These are phyloP conservation scores for Cinara cedri DNA, from an alignment of 2,888 invertebrate genomes.

Conservation along the genomic window DNA sequence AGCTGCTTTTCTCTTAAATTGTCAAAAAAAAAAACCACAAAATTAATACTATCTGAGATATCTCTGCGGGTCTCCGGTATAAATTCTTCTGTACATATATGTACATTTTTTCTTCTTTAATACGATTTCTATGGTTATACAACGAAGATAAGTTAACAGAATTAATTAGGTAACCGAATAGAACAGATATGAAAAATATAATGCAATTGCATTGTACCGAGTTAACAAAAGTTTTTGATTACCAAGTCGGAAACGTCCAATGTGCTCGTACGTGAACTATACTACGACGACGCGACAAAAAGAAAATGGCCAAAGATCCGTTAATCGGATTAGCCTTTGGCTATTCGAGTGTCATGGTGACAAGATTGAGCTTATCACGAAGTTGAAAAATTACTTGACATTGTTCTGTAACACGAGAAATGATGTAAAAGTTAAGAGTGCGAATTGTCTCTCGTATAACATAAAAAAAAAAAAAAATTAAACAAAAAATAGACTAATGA, in stretches of 20 bases:
- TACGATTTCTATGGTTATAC: too few relatives aligned
- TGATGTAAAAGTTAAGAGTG: neutral
- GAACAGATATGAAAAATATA: too few relatives aligned
- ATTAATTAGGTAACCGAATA: slow-evolving; percentile 1
- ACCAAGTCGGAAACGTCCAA: slow-evolving; percentile 1
- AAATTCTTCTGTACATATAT: neutral
- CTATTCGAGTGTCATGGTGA: slow-evolving; percentile 14
- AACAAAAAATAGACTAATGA: neutral
- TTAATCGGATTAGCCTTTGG: slow-evolving; percentile 42
- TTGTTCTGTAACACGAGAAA: neutral
- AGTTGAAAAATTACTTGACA: slow-evolving; percentile 8
- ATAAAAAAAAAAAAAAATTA: neutral
- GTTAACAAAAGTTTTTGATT: slow-evolving; percentile 32
- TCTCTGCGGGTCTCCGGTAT: too few relatives aligned
- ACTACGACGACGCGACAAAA: neutral
- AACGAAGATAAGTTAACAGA: neutral
- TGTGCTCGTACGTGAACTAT: slow-evolving; percentile 16
- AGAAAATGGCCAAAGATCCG: slow-evolving; percentile 10
- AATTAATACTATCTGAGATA: too few relatives aligned
- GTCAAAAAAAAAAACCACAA: too few relatives aligned
- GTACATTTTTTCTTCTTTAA: too few relatives aligned
- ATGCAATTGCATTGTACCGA: neutral
- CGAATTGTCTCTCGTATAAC: neutral
- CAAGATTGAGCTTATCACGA: slow-evolving; percentile 23
- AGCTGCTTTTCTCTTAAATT: too few relatives aligned